Base-by-base conservation (phyloP, 2,797 vertebrate species). In the Kryptopterus vitreolus region DNA sequence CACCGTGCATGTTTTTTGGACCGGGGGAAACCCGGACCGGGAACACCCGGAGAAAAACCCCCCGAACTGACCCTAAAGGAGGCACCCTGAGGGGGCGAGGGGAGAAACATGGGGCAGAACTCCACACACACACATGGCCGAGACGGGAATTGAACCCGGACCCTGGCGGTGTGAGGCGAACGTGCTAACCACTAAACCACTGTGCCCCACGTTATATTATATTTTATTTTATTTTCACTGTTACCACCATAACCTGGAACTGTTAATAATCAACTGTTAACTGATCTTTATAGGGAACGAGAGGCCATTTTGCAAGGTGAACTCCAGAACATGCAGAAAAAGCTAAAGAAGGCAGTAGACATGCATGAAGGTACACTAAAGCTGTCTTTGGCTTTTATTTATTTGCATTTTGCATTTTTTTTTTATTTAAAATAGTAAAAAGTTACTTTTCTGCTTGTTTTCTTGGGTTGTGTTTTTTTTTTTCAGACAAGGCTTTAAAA, bases 401-500 rank as follows among this genome's bases (percentile, higher is more conserved):
- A 20, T 50, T 31, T 61, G 63, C 43, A 83, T 10, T 77, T 16
- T 65, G 38, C 3, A 33, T 0, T 4, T 31, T 65, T 75, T 20
- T 26, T 66, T 9, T 57, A 7, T 26, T 53, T 65, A 16, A n/a
- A n/a, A n/a, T n/a, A n/a, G n/a, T n/a, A n/a, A n/a, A n/a, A n/a
- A n/a, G n/a, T n/a, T n/a, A n/a, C n/a, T 22, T 22, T 58, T 50
- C 24, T 69, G 52, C 38, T 10, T 43, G 38, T 43, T 43, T 43
- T 10, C 10, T 43, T 43, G n/a, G n/a, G n/a, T n/a, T n/a, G n/a
- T n/a, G 7, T 50, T 50, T n/a, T 16, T 50, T 78, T 76, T 16
- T 62, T 46, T 61, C 82, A 95, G 94, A 91, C 24, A 57, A 93
- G 59, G 89, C 89, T 81, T 78, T 86, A 68, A 90, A 91, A 82